Base-by-base conservation (phyloP, 2,888 invertebrate species). In the Pandemis corylana region DNA sequence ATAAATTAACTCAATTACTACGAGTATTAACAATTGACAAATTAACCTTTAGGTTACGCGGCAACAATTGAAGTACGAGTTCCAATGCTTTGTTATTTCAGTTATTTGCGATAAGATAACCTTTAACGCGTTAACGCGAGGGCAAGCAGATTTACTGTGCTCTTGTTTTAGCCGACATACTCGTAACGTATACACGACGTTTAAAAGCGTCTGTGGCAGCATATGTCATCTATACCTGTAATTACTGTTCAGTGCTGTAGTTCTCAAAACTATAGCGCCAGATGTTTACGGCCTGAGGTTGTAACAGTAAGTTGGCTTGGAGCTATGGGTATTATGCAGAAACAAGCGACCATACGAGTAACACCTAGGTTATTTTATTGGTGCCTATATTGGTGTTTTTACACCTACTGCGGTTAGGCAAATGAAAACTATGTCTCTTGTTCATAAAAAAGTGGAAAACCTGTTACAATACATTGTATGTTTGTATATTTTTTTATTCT, bases 41-140 rank as follows among this genome's bases (percentile, higher is more conserved):
- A 59, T 59, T 59, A 59, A 59, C 59, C 59, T 59, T 59, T 59
- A 59, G 59, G 59, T 59, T 56, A 20, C 9, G 56, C 20, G 20
- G 9, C 20, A 59, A 59, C 12, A 59, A 59, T 59, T 59, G 12
- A 56, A 59, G 28, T 59, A 10, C 28, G 28, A 9, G 28, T 59
- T 28, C 28, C 7, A 59, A 59, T 59, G 59, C 59, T 28, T 20
- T 59, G n/a, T n/a, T n/a, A n/a, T n/a, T n/a, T n/a, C n/a, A n/a
- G 59, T 59, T 59, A 28, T 59, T 28, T 59, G 3, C 59, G 59
- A 59, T 59, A 28, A 59, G 59, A 59, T 59, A 59, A 59, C 28
- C 59, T 59, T 56, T 59, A 59, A 59, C 59, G 59, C 59, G 28
- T 59, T 28, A 59, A 56, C 20, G 12, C 28, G 28, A 59, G 28